These are phyloP conservation scores for Podocnemis expansa DNA, from an alignment of 2,113 vertebrate genomes.

Conservation along the genomic window DNA sequence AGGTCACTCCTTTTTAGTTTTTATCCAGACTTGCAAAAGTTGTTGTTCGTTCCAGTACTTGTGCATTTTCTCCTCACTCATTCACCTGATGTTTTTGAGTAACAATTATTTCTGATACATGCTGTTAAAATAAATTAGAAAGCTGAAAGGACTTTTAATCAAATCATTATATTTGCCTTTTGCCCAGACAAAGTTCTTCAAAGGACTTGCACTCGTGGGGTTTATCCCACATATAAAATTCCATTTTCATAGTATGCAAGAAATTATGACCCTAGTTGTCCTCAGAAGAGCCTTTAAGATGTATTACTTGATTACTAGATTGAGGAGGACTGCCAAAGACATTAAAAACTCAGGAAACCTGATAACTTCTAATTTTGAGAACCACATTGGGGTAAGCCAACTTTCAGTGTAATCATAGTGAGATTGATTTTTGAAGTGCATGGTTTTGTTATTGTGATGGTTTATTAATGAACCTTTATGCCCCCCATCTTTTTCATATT, in stretches of 20 bases:
- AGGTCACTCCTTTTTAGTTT: neutral
- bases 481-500: constrained; percentile 14
- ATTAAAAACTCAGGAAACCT: constrained; percentile 57
- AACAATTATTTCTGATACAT: constrained; percentile 52
- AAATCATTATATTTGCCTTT: constrained; percentile 26
- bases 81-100: constrained; percentile 27
- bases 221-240: neutral
- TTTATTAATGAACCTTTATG: constrained; percentile 38
- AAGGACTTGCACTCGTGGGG: constrained; percentile 20
- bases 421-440: constrained; percentile 7
- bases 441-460: neutral
- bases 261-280: constrained; percentile 49
- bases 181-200: constrained; percentile 33
- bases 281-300: constrained; percentile 62
- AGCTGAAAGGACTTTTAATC: constrained; percentile 41
- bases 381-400: neutral
- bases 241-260: constrained; percentile 35
- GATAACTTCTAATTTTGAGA: constrained; percentile 32
- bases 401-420: constrained; percentile 28
- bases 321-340: constrained; percentile 49
- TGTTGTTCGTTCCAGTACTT: neutral
- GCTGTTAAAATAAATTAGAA: constrained; percentile 68
- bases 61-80: constrained; percentile 5
- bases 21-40: neutral
- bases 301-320: constrained; percentile 62